These are phyloP conservation scores for Rhopalosiphum nymphaeae DNA, from an alignment of 2,888 invertebrate species.

Conservation along the genomic window DNA sequence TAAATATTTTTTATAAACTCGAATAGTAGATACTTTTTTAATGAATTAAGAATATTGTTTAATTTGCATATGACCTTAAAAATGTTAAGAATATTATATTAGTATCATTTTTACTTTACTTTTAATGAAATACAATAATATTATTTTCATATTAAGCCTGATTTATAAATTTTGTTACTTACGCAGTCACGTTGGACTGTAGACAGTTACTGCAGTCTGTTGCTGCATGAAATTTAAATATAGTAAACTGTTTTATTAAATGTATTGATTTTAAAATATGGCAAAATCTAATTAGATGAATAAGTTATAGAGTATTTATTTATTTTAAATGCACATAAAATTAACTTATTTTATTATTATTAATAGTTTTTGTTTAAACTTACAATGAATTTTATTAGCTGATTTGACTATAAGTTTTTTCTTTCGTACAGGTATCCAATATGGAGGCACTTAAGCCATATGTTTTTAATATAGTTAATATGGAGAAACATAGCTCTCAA, in stretches of 20 bases:
- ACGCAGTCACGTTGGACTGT: background rate
- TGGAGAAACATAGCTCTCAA: slow-evolving; percentile 87
- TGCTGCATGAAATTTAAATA: background rate
- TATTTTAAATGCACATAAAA: background rate
- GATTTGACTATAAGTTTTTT: background rate
- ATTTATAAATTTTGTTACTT: background rate
- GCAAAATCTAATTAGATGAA: background rate
- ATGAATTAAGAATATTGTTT: background rate
- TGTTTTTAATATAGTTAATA: slow-evolving; percentile 88
- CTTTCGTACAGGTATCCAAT: slow-evolving; percentile 72
- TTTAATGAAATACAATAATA: slow-evolving; percentile 3
- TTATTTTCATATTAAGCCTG: background rate
- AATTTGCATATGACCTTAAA: background rate
- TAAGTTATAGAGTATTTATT: background rate
- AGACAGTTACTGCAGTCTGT: background rate
- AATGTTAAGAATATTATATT: background rate
- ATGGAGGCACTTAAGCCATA: slow-evolving; percentile 80
- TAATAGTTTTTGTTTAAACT: background rate
- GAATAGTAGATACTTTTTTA: background rate
- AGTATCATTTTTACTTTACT: background rate
- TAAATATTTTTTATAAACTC: background rate
- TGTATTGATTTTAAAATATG: too few species aligned
- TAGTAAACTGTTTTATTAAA: background rate
- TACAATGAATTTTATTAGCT: background rate
- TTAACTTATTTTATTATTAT: background rate